Evolutionary conservation across 2,797 vertebrate genomes (phyloP).

Genomic region (Tenualosa thibaudeaui): DNA sequence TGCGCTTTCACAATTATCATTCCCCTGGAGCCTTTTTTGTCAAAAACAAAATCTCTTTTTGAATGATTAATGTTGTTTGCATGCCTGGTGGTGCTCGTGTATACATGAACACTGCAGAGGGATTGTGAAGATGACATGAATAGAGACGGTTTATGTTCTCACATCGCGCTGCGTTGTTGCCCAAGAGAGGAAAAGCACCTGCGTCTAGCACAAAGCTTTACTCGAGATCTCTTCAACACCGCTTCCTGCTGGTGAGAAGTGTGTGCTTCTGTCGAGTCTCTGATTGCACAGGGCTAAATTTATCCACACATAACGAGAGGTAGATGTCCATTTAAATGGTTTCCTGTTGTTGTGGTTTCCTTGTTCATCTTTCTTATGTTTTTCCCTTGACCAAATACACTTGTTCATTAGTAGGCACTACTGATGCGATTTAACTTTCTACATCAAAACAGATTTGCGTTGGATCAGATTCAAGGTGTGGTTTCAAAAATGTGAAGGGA

Average conservation of each 20-base stretch:
- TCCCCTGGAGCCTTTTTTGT: neutral
- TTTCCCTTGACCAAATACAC: neutral
- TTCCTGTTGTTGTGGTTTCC: neutral
- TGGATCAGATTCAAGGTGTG: neutral
- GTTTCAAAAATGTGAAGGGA: neutral
- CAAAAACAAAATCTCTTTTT: neutral
- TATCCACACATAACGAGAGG: neutral
- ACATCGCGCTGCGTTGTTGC: neutral
- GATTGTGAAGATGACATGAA: conserved; percentile 7
- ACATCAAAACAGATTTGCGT: neutral
- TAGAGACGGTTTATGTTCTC: neutral
- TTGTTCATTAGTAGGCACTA: neutral
- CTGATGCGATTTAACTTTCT: neutral
- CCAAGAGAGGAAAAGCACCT: neutral
- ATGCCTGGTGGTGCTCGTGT: neutral
- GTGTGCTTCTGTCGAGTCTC: neutral
- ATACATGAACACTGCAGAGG: neutral
- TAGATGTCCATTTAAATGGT: neutral
- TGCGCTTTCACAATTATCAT: neutral
- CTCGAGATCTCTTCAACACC: neutral
- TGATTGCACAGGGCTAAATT: neutral
- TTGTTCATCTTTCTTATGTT: neutral
- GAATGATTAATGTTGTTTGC: conserved; percentile 6
- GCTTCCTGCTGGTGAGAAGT: neutral
- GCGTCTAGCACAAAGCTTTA: neutral